Base-by-base conservation (phyloP, 1,140 invertebrate genomes). In the Brachystomella parvula region DNA sequence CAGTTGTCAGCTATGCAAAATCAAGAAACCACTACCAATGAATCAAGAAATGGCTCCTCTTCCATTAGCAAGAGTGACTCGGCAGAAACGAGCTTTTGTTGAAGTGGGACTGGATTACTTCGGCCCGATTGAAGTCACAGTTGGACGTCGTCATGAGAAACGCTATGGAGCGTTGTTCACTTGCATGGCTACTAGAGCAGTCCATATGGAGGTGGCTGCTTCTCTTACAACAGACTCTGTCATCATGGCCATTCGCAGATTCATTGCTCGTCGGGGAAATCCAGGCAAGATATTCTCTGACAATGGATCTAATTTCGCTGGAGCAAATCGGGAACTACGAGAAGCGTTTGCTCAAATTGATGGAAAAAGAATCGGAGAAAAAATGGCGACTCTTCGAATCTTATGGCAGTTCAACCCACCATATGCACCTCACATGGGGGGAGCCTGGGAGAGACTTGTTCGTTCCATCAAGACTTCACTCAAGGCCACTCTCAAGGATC, bases 341-440 rank as follows among this genome's bases (percentile, higher is more conserved):
- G n/a, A 24, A 64, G 49, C 53, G 6, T 19, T 65, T 3, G 3
- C 28, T 17, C 53, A 47, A 1, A 3, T 70, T 21, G 47, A 69
- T n/a, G 31, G 63, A n/a, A 29, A 29, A 2, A 59, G 63, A 32
- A 47, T 65, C 2, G 21, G 73, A 0, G 58, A 47, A 15, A 15
- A 57, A 57, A 39, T 73, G 15, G 29, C 53, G 17, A 26, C 53
- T 3, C 62, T 59, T 17, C 31, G 61, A 19, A 74, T 75, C 39
- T 26, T 66, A 35, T 76, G 74, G 73, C 56, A 72, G 28, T 78
- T 77, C 56, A 76, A 68, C 66, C 79, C 76, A 0, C 76, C 78
- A 1, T 29, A 63, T 17, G 65, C 74, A 21, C 75, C 75, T 12
- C 73, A 78, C 61, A 74, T 76, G 60, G 76, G 76, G 15, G 76